Evolutionary conservation across 2,888 invertebrate genomes (phyloP).

Genomic region (Lepidonotus clava): DNA sequence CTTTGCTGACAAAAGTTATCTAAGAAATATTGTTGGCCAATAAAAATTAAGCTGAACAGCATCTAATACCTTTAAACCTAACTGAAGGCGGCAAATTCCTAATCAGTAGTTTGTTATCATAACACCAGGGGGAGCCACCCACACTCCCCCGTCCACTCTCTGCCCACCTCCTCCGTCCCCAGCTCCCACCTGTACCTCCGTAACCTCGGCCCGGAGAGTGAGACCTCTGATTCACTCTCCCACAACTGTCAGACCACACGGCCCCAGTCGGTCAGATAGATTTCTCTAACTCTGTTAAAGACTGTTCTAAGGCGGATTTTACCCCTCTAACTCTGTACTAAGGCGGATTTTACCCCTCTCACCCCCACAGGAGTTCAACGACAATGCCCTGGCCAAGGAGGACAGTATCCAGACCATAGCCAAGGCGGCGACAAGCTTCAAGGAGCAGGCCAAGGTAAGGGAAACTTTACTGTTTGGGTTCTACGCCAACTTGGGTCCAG

Average conservation of each 20-base stretch:
- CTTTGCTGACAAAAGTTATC: no score
- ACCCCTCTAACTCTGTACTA: no score
- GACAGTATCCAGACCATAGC: conserved; percentile 71
- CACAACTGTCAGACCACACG: not conserved
- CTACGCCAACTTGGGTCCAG: not conserved
- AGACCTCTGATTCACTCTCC: not conserved
- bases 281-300: no score
- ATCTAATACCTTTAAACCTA: no score
- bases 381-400: conserved; percentile 74
- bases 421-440: conserved; percentile 74
- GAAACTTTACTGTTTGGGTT: not conserved
- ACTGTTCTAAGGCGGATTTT: no score
- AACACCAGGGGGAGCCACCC: no score
- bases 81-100: no score
- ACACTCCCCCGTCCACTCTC: no score
- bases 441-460: conserved; percentile 73
- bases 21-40: no score
- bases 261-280: no score
- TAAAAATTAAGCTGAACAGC: no score
- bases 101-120: no score
- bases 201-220: not conserved
- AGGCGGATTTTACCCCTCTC: not conserved
- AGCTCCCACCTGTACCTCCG: not conserved
- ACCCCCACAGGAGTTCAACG: conserved; percentile 66
- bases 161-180: not conserved